phyloP scores from a whole-genome alignment of 2,113 vertebrate species.

The Platysteira castanea region DNA sequence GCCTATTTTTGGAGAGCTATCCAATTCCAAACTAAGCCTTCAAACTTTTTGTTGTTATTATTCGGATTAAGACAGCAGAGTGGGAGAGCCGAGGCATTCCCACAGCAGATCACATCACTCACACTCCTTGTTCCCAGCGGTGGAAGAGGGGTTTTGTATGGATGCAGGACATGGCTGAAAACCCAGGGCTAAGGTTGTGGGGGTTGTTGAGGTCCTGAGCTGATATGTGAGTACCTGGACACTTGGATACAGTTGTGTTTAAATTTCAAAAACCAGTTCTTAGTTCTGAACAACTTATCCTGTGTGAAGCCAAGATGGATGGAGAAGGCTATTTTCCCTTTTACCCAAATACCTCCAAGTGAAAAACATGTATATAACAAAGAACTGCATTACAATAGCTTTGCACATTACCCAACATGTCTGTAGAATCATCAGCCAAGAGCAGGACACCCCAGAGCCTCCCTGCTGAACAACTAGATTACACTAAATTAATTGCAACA shows the following conservation, averaged over 20 bases:
- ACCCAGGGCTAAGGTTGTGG: neutral
- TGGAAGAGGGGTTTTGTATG: neutral
- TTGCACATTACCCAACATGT: neutral
- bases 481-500: neutral
- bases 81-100: constrained; percentile 34
- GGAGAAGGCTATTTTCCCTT: neutral
- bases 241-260: neutral
- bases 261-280: neutral
- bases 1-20: constrained; percentile 42
- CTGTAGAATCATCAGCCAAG: neutral
- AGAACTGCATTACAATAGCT: neutral
- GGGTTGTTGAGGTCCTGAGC: neutral
- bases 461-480: neutral
- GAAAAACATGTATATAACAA: neutral
- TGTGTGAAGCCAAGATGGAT: neutral
- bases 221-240: neutral
- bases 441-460: neutral
- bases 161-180: neutral
- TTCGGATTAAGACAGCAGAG: neutral
- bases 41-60: constrained; percentile 32
- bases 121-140: neutral
- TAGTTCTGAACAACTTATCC: neutral
- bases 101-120: neutral
- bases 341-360: neutral
- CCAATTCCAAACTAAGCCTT: constrained; percentile 36